Evolutionary conservation across 2,888 invertebrate genomes (phyloP).

Genomic region (Hesperia comma): DNA sequence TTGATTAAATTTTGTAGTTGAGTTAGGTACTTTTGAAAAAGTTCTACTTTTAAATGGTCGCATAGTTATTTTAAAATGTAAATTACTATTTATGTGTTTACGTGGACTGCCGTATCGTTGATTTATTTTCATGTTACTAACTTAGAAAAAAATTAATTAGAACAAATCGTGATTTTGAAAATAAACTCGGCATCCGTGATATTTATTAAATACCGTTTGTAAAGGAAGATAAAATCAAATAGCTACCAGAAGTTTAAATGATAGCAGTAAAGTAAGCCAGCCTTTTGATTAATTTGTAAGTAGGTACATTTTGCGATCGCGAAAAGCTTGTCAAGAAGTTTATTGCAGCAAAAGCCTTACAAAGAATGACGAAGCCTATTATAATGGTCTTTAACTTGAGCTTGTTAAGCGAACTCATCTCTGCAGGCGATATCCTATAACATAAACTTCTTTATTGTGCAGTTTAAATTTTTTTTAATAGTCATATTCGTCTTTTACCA

Average conservation of each 20-base stretch:
- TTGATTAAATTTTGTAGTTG: background rate
- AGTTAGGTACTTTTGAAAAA: no score
- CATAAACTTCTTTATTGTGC: background rate
- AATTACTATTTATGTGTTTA: no score
- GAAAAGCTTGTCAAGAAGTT: slow-evolving; percentile 8
- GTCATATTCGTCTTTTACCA: no score
- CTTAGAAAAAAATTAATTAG: no score
- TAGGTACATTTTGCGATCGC: slow-evolving; percentile 9
- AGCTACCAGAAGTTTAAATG: background rate
- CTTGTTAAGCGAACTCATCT: slow-evolving; percentile 4
- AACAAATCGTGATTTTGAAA: no score
- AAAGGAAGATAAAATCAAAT: background rate
- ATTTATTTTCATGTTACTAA: no score
- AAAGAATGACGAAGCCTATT: slow-evolving; percentile 13
- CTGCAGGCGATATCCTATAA: background rate
- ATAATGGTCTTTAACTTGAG: slow-evolving; percentile 8
- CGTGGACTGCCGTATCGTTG: no score
- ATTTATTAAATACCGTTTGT: background rate
- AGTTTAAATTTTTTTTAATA: no score
- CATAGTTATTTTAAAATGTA: no score
- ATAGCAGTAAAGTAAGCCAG: background rate
- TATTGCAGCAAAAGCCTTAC: slow-evolving; percentile 10
- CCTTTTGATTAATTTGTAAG: slow-evolving; percentile 18
- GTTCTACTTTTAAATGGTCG: no score
- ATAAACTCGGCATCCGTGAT: no score